Base-by-base conservation (phyloP, 2,888 invertebrate species). In the Lysandra coridon region DNA sequence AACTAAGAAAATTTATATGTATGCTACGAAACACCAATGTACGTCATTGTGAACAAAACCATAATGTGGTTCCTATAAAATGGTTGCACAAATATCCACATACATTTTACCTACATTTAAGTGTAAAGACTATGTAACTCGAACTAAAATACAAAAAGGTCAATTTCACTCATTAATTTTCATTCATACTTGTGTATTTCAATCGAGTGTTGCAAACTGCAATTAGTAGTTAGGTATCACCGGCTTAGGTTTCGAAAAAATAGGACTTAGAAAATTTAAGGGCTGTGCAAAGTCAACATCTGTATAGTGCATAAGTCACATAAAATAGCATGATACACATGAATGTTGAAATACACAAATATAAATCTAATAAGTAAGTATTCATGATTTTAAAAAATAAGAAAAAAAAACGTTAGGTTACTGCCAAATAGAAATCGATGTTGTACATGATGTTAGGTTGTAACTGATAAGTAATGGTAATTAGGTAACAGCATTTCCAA, bases 361-460 rank as follows among this genome's bases (percentile, higher is more conserved):
- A 33, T 76, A 76, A 57, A 33, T 57, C 57, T 57, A 57, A 33
- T 60, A 62, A 23, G 40, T 62, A 60, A 62, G 62, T 78, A 78
- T 78, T 78, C 78, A 78, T 62, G 57, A 57, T 57, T 57, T 49
- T 33, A 76, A 76, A 49, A 57, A 57, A 30, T 76, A 57, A 57
- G 76, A 53, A 76, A 79, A 69, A 53, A 88, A 87, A 87, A 87
- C 88, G 85, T 91, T 92, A 92, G 91, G 87, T 91, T 89, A 94
- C 93, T 94, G 94, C 93, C 93, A 93, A 93, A 94, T 92, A 92
- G 89, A 87, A 88, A 87, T 92, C 89, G 88, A 87, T 93, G 92
- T 93, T 91, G 89, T 92, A 91, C 90, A 89, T 89, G 90, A 90
- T 88, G 90, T 87, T 91, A 92, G 91, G 86, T 85, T 85, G 78